Percentiles rank a stretch among this genome's conserved stretches.
These are phyloP conservation scores for Apodemia mormo DNA, from an alignment of 2,888 invertebrate genomes.

Conservation along the genomic window DNA sequence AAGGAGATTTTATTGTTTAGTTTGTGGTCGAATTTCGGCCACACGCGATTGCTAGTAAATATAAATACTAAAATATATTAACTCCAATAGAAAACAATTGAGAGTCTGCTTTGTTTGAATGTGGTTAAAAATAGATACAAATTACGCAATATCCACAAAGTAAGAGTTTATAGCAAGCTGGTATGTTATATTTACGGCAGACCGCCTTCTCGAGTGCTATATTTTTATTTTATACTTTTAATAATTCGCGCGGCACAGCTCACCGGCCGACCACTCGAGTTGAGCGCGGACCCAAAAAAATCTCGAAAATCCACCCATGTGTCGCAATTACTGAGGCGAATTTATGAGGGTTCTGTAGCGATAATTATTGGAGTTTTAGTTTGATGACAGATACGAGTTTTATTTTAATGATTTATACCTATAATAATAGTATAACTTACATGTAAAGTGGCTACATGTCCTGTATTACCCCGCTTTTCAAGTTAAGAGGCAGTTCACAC, in stretches of 20 bases:
- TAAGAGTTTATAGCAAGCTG: conserved; percentile 44
- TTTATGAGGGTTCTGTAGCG: conserved; percentile 23
- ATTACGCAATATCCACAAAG: conserved; percentile 22
- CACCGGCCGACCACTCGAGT: conserved; percentile 67
- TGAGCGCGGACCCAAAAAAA: conserved; percentile 75
- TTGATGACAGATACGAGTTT: conserved; percentile 12
- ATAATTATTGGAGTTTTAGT: conserved; percentile 16
- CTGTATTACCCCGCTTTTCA: too few relatives aligned
- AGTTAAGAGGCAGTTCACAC: too few relatives aligned
- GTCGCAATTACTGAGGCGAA: conserved; percentile 56
- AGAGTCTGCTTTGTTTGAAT: too few relatives aligned
- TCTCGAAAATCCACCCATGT: conserved; percentile 71
- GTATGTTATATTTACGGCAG: conserved; percentile 57
- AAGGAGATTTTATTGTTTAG: too few relatives aligned
- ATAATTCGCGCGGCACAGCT: conserved; percentile 71
- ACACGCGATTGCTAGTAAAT: too few relatives aligned
- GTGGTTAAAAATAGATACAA: conserved; percentile 8
- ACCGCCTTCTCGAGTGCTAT: conserved; percentile 57
- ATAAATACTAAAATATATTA: too few relatives aligned
- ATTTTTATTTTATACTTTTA: conserved; percentile 71
- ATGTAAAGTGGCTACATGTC: too few relatives aligned
- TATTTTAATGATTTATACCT: conserved; percentile 4
- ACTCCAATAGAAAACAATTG: too few relatives aligned
- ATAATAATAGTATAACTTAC: too few relatives aligned
- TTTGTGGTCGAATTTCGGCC: too few relatives aligned